Conservation (phyloP, 2,888 invertebrate genomes). For the Lysandra bellargus region DNA sequence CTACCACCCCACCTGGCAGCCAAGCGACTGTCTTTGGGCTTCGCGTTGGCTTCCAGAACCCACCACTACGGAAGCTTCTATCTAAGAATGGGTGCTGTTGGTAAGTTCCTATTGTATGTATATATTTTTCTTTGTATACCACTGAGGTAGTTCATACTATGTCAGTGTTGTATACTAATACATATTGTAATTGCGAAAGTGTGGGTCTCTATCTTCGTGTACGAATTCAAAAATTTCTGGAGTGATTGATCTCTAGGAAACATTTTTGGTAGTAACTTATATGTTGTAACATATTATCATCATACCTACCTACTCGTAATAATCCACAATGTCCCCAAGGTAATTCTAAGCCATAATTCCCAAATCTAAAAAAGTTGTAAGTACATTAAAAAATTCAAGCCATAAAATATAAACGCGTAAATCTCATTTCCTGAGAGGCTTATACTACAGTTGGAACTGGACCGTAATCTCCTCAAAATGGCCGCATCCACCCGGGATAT, state of each 20-base stretch:
- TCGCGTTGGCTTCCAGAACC: constrained; percentile 75
- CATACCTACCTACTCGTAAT: background rate
- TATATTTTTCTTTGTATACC: background rate
- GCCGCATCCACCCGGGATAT: constrained; percentile 22
- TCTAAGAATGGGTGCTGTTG: constrained; percentile 94
- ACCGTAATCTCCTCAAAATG: constrained; percentile 23
- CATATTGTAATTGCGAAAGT: no score
- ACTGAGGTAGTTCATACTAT: no score
- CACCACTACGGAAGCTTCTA: constrained; percentile 96
- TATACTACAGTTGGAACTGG: constrained; percentile 3
- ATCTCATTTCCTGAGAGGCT: constrained; percentile 12
- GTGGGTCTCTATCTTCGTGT: no score
- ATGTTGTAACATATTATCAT: no score
- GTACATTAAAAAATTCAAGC: background rate
- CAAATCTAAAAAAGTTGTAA: background rate
- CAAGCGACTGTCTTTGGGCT: constrained; percentile 75
- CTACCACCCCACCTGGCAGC: constrained; percentile 62
- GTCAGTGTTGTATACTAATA: no score
- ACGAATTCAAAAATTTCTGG: no score
- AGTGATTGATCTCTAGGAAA: no score
- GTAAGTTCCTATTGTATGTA: constrained; percentile 64
- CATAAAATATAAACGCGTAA: background rate
- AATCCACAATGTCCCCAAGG: background rate
- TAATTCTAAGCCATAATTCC: background rate
- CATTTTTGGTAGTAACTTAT: no score